Percentiles rank a stretch among this genome's conserved stretches.
Evolutionary conservation across 2,113 vertebrate genomes (phyloP).

Genomic region (Planiliza haematocheilus): DNA sequence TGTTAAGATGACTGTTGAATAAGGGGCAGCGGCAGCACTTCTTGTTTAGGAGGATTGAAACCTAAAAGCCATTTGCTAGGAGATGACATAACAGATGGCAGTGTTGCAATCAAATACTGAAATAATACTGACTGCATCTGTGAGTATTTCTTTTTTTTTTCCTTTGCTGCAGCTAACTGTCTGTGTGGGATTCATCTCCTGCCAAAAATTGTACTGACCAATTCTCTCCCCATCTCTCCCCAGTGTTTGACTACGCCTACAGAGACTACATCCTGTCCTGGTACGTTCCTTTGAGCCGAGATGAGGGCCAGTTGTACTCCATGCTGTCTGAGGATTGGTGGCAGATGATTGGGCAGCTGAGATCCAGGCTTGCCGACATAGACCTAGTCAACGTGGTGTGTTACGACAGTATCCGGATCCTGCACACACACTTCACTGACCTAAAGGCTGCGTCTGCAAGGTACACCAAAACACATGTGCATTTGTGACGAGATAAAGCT

Average conservation of each 20-base stretch:
- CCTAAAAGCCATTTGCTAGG: background rate
- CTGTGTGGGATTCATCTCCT: background rate
- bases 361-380: conserved; percentile 88
- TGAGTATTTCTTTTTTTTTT: no score
- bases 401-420: conserved; percentile 90
- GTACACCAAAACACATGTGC: conserved; percentile 72
- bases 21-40: background rate
- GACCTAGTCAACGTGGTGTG: conserved; percentile 95
- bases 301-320: conserved; percentile 93
- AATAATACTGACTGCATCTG: background rate
- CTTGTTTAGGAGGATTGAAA: background rate
- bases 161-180: background rate
- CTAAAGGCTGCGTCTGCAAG: conserved; percentile 94
- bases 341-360: conserved; percentile 92
- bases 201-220: background rate
- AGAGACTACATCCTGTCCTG: conserved; percentile 97
- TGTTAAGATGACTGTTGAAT: background rate
- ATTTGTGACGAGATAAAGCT: background rate
- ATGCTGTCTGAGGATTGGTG: conserved; percentile 97
- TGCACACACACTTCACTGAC: conserved; percentile 95
- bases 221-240: conserved; percentile 42
- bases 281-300: conserved; percentile 92
- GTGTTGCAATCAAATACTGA: background rate
- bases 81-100: background rate
- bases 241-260: conserved; percentile 97